A percentile compares a stretch with the other conserved stretches of the same genome.
Evolutionary conservation across 1,140 invertebrate genomes (phyloP).

Genomic region (Drosophila persimilis): DNA sequence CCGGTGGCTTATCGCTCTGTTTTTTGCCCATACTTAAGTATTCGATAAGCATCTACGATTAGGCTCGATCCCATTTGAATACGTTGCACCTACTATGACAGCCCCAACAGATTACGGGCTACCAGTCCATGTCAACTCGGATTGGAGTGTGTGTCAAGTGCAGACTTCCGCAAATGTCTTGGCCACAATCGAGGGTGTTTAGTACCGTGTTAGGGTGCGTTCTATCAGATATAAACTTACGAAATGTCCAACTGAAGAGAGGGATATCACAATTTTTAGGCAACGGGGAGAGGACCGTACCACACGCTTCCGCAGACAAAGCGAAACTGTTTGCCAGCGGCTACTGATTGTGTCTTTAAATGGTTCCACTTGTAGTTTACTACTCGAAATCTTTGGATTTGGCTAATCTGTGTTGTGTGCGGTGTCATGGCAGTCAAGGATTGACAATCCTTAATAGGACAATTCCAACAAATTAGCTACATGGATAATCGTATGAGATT

Average conservation of each 20-base stretch:
- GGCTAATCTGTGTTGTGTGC: constrained; percentile 19
- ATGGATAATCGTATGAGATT: constrained; percentile 16
- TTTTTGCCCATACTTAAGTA: constrained; percentile 23
- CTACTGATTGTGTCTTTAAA: constrained; percentile 22
- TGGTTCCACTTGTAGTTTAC: constrained; percentile 26
- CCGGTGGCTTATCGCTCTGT: constrained; percentile 37
- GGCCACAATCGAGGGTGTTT: not conserved
- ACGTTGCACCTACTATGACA: constrained; percentile 24
- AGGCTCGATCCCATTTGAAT: constrained; percentile 23
- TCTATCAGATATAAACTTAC: constrained; percentile 18
- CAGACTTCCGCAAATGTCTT: constrained; percentile 28
- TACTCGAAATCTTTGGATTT: constrained; percentile 33
- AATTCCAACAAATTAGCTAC: constrained; percentile 2
- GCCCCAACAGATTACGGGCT: constrained; percentile 17
- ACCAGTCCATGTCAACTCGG: constrained; percentile 7
- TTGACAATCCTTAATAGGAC: not conserved
- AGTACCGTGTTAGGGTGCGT: constrained; percentile 3
- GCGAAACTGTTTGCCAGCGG: constrained; percentile 24
- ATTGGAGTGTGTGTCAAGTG: constrained; percentile 8
- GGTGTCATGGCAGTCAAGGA: not conserved
- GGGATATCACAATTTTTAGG: not conserved
- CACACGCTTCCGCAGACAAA: constrained; percentile 22
- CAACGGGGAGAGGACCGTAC: constrained; percentile 2
- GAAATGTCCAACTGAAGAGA: constrained; percentile 2
- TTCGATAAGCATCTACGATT: constrained; percentile 33